These are phyloP conservation scores for Apodemus sylvaticus DNA, from an alignment of 2,113 vertebrate species.

Conservation along the genomic window DNA sequence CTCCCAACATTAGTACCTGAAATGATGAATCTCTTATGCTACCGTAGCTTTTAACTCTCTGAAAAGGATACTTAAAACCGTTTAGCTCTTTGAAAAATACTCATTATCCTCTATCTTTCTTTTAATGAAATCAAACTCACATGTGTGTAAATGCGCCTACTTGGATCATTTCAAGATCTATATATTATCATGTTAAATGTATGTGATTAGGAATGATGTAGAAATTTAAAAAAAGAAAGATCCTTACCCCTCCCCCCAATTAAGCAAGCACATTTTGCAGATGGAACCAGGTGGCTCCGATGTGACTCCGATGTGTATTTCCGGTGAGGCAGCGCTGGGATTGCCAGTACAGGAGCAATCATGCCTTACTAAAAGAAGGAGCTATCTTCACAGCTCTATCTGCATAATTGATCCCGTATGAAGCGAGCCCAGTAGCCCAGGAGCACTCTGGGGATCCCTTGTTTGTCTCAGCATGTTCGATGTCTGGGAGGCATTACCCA, in stretches of 20 bases:
- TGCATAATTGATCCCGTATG: constrained; percentile 90
- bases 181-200: constrained; percentile 66
- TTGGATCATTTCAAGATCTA: constrained; percentile 70
- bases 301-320: constrained; percentile 83
- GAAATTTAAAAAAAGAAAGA: constrained; percentile 14
- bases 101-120: constrained; percentile 3
- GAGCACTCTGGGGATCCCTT: constrained; percentile 86
- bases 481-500: constrained; percentile 84
- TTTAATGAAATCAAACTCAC: constrained; percentile 60
- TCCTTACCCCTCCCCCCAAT: constrained; percentile 60
- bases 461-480: constrained; percentile 85
- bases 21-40: background rate
- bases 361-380: constrained; percentile 85
- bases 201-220: constrained; percentile 74
- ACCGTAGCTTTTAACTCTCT: constrained; percentile 24
- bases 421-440: constrained; percentile 85
- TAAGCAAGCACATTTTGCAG: constrained; percentile 74
- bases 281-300: constrained; percentile 78
- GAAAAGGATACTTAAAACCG: constrained; percentile 46
- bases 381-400: constrained; percentile 86
- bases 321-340: constrained; percentile 78
- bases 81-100: constrained; percentile 35
- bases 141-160: constrained; percentile 59
- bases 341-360: constrained; percentile 84
- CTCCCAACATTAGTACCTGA: constrained; percentile 10